A percentile compares a stretch with the other conserved stretches of the same genome.
Conservation (phyloP, 2,797 vertebrate genomes). For the Chelidonichthys spinosus region DNA sequence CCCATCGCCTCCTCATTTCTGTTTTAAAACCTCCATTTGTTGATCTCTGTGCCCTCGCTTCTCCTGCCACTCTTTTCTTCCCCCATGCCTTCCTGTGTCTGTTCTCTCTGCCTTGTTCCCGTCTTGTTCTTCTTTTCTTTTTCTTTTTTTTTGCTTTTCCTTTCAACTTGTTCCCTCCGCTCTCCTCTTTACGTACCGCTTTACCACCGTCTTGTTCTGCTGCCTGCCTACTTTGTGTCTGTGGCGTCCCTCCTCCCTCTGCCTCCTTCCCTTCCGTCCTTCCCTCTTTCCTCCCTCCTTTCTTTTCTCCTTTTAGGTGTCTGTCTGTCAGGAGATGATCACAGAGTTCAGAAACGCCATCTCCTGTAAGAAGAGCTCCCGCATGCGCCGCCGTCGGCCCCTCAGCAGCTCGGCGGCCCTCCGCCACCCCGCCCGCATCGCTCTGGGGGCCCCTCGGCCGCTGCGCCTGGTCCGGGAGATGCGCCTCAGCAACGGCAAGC, state of each 20-base stretch:
- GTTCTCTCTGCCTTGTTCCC: conserved; percentile 54
- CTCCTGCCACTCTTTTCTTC: conserved; percentile 54
- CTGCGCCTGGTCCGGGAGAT: conserved; percentile 90
- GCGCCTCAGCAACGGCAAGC: conserved; percentile 94
- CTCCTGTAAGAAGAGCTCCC: conserved; percentile 93
- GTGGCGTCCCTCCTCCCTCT: conserved; percentile 63
- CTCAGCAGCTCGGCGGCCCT: conserved; percentile 79
- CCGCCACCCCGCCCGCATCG: conserved; percentile 84
- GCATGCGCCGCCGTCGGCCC: conserved; percentile 87
- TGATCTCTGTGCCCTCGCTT: conserved; percentile 59
- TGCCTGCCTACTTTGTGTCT: conserved; percentile 71
- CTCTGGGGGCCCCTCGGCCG: conserved; percentile 86
- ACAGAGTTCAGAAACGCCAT: conserved; percentile 92
- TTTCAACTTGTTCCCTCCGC: conserved; percentile 41
- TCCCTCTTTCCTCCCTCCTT: conserved; percentile 51
- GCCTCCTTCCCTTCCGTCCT: conserved; percentile 51
- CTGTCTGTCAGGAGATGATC: conserved; percentile 95
- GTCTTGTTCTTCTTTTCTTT: conserved; percentile 37
- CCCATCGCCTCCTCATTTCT: conserved; percentile 60
- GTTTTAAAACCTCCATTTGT: conserved; percentile 57
- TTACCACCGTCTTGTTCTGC: conserved; percentile 72
- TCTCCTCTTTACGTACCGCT: conserved; percentile 57
- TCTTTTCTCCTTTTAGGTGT: conserved; percentile 82
- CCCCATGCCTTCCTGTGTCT: conserved; percentile 52
- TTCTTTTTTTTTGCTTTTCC: conserved; percentile 20